Base-by-base conservation (phyloP, 2,797 vertebrate genomes). In the Takifugu ocellatus region DNA sequence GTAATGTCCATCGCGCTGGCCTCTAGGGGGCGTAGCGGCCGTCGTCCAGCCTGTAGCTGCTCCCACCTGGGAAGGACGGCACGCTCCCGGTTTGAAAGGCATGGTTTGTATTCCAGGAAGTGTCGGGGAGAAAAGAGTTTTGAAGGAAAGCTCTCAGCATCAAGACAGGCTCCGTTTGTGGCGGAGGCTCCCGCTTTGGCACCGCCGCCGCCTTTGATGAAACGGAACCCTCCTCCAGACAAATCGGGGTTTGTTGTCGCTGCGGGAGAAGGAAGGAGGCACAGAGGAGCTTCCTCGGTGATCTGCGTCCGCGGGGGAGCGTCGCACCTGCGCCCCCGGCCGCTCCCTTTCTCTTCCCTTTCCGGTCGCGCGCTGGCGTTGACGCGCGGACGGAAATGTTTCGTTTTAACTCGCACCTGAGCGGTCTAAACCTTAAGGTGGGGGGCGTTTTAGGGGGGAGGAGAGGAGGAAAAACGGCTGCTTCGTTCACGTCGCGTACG, bases 201-300 rank as follows among this genome's bases (percentile, higher is more conserved):
- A 66, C 31, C 43, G 17, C 64, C 43, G 11, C 62, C 66, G 31
- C n/a, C n/a, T n/a, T n/a, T n/a, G 77, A 85, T 87, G 64, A 78
- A 83, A 84, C 29, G 50, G 71, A 68, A 83, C 77, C 75, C 69
- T 79, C 75, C 66, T 21, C 53, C 5, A 63, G 78, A 88, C 85
- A 89, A 78, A 89, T 83, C 81, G 77, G 71, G 72, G 84, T 85
- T 80, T 89, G 84, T 89, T 75, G 64, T 73, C 65, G 76, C 76
- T 75, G 77, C 76, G 73, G 75, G 85, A 68, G 59, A 61, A 68
- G 72, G 61, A 79, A 68, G 68, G 64, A 67, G 57, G 76, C 59
- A 62, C 63, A 60, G 61, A 79, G 69, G 84, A 74, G 51, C 50
- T 48, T 65, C 55, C 63, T 55, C 49, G 62, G 52, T 61, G 39